phyloP scores from a whole-genome alignment of 92 coral and sea anemone species.

The Scolanthus callimorphus region DNA sequence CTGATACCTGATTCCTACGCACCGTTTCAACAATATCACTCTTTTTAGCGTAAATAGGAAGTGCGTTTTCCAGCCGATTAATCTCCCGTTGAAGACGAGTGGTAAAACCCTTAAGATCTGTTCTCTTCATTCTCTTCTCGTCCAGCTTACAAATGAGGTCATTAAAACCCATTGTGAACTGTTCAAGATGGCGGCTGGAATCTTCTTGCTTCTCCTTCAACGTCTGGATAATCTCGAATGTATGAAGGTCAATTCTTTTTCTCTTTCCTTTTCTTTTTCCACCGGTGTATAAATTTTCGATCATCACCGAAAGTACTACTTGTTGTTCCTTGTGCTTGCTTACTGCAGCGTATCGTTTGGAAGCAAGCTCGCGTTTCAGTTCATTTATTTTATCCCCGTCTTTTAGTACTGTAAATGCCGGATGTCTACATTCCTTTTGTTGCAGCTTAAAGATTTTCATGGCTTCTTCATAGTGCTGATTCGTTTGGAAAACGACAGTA shows the following conservation, averaged over 20 bases:
- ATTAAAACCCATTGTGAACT: constrained; percentile 3
- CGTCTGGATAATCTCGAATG: neutral
- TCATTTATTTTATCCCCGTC: no score
- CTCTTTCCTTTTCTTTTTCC: neutral
- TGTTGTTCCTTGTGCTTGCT: no score
- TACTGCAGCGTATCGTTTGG: no score
- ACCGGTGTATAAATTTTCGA: neutral
- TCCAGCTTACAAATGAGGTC: neutral
- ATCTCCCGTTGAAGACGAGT: constrained; percentile 58
- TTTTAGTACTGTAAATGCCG: no score
- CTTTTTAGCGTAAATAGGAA: constrained; percentile 87
- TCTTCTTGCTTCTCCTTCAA: neutral
- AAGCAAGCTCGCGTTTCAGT: no score
- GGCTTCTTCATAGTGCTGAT: no score
- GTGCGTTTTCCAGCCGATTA: constrained; percentile 50
- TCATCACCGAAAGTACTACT: no score
- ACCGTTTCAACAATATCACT: constrained; percentile 46
- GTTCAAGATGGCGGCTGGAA: constrained; percentile 1
- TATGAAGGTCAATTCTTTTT: neutral
- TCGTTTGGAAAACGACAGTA: no score
- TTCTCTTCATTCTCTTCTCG: neutral
- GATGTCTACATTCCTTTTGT: no score
- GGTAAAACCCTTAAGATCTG: constrained; percentile 21
- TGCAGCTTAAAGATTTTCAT: no score
- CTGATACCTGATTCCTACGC: constrained; percentile 58